phyloP scores from a whole-genome alignment of 2,797 vertebrate species.

The Mormyrus proboscirostris region DNA sequence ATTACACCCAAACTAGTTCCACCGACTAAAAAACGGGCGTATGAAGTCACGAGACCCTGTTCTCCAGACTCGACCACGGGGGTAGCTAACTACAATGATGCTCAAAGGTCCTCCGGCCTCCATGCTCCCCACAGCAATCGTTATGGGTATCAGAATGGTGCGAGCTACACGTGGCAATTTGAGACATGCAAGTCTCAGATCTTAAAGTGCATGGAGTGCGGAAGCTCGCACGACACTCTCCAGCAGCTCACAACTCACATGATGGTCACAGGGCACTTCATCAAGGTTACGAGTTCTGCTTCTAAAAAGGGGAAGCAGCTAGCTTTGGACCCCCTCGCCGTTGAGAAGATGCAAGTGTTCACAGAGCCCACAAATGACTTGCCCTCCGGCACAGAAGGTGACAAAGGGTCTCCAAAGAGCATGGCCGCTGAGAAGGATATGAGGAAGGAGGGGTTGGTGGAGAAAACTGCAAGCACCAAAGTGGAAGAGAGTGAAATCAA shows the following conservation, averaged over 20 bases:
- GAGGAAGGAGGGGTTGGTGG: constrained; percentile 73
- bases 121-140: constrained; percentile 82
- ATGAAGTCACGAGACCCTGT: constrained; percentile 84
- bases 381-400: constrained; percentile 56
- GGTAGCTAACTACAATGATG: constrained; percentile 70
- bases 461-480: constrained; percentile 55
- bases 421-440: constrained; percentile 58
- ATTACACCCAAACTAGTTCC: constrained; percentile 88
- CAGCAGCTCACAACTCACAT: constrained; percentile 98
- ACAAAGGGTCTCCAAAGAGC: constrained; percentile 69
- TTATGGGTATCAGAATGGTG: constrained; percentile 95
- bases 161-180: constrained; percentile 98
- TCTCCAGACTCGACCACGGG: constrained; percentile 95
- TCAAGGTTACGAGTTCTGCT: constrained; percentile 96
- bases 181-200: constrained; percentile 99
- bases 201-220: constrained; percentile 98
- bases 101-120: constrained; percentile 68
- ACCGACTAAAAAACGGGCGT: constrained; percentile 87
- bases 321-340: constrained; percentile 86
- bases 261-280: constrained; percentile 98
- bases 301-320: constrained; percentile 98
- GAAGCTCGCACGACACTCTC: constrained; percentile 92
- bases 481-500: constrained; percentile 71
- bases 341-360: constrained; percentile 92
- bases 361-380: constrained; percentile 73